A percentile compares a stretch with the other conserved stretches of the same genome.
These are phyloP conservation scores for Fundulus diaphanus DNA, from an alignment of 2,797 vertebrate genomes.

Conservation along the genomic window DNA sequence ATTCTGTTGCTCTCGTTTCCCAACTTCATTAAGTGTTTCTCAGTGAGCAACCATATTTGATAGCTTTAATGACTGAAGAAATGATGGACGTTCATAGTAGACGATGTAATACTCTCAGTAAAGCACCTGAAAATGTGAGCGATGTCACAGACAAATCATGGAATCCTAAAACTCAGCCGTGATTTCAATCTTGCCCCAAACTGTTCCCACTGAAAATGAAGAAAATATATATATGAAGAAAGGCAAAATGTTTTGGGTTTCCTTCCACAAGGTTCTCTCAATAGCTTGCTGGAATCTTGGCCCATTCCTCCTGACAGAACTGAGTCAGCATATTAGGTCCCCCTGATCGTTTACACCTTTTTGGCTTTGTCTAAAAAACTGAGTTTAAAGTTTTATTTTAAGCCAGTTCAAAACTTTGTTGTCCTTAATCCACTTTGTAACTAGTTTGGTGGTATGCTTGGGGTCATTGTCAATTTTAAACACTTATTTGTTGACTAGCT, in stretches of 20 bases:
- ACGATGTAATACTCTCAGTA: not conserved
- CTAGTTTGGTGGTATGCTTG: not conserved
- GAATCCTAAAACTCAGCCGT: not conserved
- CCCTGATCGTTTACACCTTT: too few species aligned
- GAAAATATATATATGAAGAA: too few species aligned
- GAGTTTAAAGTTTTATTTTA: not conserved
- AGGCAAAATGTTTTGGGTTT: not conserved
- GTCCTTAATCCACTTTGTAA: not conserved
- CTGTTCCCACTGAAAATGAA: not conserved
- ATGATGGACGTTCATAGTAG: not conserved
- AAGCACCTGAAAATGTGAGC: not conserved
- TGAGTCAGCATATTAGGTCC: too few species aligned
- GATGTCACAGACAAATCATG: not conserved
- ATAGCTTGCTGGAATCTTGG: not conserved
- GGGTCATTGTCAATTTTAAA: not conserved
- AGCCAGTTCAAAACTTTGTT: not conserved
- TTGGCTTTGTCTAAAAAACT: too few species aligned
- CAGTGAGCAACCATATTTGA: slow-evolving; percentile 38
- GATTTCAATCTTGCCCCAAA: not conserved
- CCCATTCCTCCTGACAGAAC: too few species aligned
- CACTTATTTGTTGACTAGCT: not conserved
- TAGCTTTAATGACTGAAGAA: slow-evolving; percentile 14
- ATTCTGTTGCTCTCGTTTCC: slow-evolving; percentile 6
- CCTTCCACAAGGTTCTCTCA: not conserved
- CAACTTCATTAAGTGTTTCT: slow-evolving; percentile 34